phyloP scores from a whole-genome alignment of 1,140 invertebrate genomes.

The Brachionus rotundiformis region DNA sequence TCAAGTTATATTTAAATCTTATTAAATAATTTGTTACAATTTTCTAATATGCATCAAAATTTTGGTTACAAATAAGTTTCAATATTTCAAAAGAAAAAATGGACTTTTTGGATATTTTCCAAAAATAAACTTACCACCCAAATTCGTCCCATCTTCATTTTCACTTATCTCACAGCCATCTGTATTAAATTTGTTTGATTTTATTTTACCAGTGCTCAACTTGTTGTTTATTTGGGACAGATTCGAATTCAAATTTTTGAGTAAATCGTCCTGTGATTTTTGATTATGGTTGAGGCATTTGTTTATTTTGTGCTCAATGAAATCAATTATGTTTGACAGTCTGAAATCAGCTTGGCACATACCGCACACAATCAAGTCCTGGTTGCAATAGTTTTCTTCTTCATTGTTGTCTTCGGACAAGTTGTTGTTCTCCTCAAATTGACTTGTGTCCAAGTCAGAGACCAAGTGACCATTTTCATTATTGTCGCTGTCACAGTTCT shows the following conservation, averaged over 20 bases:
- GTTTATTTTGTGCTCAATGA: slow-evolving; percentile 51
- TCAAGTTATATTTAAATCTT: too few relatives aligned
- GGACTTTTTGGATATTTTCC: not conserved
- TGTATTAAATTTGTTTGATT: not conserved
- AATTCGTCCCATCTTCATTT: not conserved
- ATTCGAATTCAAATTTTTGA: slow-evolving; percentile 41
- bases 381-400: slow-evolving; percentile 1
- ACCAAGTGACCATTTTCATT: slow-evolving; percentile 5
- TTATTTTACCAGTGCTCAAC: not conserved
- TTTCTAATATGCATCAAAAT: too few relatives aligned
- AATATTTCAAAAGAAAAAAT: not conserved
- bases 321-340: slow-evolving; percentile 34
- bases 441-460: not conserved
- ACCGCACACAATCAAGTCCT: slow-evolving; percentile 51
- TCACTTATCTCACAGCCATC: not conserved
- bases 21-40: too few relatives aligned
- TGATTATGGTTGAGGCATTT: slow-evolving; percentile 24
- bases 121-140: not conserved
- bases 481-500: not conserved
- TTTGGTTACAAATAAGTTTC: not conserved
- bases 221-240: slow-evolving; percentile 10
- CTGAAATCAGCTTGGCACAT: slow-evolving; percentile 48
- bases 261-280: slow-evolving; percentile 10
- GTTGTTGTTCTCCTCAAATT: slow-evolving; percentile 40
- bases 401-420: slow-evolving; percentile 1